Conservation (phyloP, 2,888 invertebrate genomes). For the Matsumyia berberina region DNA sequence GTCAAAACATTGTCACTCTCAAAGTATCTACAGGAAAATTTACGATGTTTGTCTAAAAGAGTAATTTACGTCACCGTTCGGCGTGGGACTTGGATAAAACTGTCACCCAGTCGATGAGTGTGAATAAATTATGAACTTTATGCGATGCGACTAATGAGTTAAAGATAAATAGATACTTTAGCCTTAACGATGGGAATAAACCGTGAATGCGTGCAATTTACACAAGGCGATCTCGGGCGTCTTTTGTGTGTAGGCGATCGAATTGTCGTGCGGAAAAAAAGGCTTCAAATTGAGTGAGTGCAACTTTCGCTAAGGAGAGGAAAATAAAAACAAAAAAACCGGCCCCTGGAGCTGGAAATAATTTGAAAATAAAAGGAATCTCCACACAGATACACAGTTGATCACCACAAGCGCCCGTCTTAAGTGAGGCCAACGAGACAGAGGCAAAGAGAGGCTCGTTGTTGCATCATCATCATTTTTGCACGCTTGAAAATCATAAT, state of each 20-base stretch:
- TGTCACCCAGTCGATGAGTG: conserved; percentile 22
- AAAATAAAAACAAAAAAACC: conserved; percentile 28
- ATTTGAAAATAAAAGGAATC: conserved; percentile 65
- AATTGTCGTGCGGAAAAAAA: conserved; percentile 60
- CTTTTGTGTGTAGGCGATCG: conserved; percentile 63
- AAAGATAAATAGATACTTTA: conserved; percentile 12
- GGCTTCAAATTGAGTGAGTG: conserved; percentile 39
- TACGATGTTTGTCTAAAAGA: neutral
- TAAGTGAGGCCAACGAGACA: conserved; percentile 25
- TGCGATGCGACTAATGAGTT: conserved; percentile 31
- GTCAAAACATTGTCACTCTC: conserved; percentile 54
- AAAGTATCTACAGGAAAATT: conserved; percentile 12
- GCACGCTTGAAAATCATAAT: conserved; percentile 71
- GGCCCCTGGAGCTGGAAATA: conserved; percentile 48
- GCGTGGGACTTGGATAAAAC: conserved; percentile 27
- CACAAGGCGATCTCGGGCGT: conserved; percentile 18
- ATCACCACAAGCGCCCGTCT: neutral
- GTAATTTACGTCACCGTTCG: neutral
- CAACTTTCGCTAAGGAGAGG: conserved; percentile 60
- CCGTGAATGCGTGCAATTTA: conserved; percentile 36
- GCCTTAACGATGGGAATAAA: conserved; percentile 39
- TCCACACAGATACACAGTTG: conserved; percentile 14
- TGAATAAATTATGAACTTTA: conserved; percentile 53
- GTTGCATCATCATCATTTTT: conserved; percentile 63
- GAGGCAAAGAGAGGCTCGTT: conserved; percentile 8